These are phyloP conservation scores for Chalcis sispes DNA, from an alignment of 2,888 invertebrate genomes.

Conservation along the genomic window DNA sequence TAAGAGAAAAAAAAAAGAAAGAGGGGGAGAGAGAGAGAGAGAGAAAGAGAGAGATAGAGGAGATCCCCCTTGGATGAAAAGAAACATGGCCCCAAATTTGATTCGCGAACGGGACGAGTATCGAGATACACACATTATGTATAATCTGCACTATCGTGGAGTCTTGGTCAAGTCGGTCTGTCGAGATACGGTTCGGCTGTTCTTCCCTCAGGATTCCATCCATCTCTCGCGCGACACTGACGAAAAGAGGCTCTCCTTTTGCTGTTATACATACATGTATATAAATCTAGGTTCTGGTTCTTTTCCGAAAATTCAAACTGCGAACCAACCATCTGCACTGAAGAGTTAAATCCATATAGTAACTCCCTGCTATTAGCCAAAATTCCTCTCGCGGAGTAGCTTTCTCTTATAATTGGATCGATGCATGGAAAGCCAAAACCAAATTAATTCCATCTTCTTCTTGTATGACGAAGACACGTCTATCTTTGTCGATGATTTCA, in stretches of 20 bases:
- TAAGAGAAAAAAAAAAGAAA: conserved; percentile 28
- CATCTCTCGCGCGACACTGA: conserved; percentile 33
- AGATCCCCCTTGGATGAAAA: conserved; percentile 21
- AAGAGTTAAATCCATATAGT: conserved; percentile 32
- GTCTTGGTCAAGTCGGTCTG: conserved; percentile 46
- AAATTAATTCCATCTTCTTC: conserved; percentile 47
- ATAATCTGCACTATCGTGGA: conserved; percentile 39
- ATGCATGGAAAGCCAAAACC: conserved; percentile 18
- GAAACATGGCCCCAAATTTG: conserved; percentile 45
- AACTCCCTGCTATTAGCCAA: conserved; percentile 18
- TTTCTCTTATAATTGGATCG: conserved; percentile 21
- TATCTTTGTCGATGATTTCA: conserved; percentile 33
- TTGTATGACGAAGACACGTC: conserved; percentile 33
- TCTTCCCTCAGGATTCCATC: conserved; percentile 41
- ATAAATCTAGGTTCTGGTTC: conserved; percentile 7
- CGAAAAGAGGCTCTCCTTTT: conserved; percentile 25
- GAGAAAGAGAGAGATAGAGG: conserved; percentile 33
- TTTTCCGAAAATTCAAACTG: conserved; percentile 11
- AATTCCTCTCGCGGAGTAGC: conserved; percentile 46
- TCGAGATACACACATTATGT: no score
- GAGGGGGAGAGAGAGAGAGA: conserved; percentile 19
- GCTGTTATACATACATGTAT: conserved; percentile 16
- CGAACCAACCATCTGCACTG: conserved; percentile 45
- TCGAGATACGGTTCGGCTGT: conserved; percentile 49
- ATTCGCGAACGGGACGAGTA: conserved; percentile 52